Evolutionary conservation across 2,888 invertebrate genomes (phyloP).

Genomic region (Caenorhabditis sp.): DNA sequence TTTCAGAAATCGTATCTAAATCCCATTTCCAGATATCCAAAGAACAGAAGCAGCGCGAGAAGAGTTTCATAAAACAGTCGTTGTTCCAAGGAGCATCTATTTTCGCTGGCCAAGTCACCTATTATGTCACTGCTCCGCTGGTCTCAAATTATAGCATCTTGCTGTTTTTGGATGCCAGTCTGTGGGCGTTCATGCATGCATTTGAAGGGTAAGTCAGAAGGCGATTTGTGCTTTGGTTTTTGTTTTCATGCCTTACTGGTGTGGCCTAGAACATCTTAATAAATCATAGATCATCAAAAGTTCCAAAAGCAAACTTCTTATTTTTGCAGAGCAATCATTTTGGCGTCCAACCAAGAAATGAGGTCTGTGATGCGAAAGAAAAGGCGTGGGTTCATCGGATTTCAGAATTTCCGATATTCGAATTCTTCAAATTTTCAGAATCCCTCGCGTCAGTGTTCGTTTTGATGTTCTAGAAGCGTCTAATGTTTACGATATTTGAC

Average conservation of each 20-base stretch:
- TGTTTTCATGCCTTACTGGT: no score
- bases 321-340: conserved; percentile 18
- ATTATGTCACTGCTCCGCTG: conserved; percentile 34
- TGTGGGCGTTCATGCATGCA: conserved; percentile 51
- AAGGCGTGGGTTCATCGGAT: conserved; percentile 13
- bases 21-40: conserved; percentile 21
- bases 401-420: not conserved
- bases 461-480: conserved; percentile 8
- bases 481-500: no score
- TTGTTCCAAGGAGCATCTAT: conserved; percentile 37
- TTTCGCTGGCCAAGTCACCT: conserved; percentile 35
- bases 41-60: conserved; percentile 26
- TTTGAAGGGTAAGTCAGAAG: conserved; percentile 40
- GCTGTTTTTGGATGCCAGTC: conserved; percentile 33
- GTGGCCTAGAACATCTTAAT: no score
- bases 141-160: conserved; percentile 3
- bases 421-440: conserved; percentile 1
- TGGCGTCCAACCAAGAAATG: conserved; percentile 35
- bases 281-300: no score
- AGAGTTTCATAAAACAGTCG: conserved; percentile 39
- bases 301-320: not conserved
- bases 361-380: not conserved
- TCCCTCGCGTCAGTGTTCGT: conserved; percentile 34
- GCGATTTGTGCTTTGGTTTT: not conserved
- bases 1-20: no score